Base-by-base conservation (phyloP, 2,797 vertebrate species). In the Paratrypauchen microcephalus region DNA sequence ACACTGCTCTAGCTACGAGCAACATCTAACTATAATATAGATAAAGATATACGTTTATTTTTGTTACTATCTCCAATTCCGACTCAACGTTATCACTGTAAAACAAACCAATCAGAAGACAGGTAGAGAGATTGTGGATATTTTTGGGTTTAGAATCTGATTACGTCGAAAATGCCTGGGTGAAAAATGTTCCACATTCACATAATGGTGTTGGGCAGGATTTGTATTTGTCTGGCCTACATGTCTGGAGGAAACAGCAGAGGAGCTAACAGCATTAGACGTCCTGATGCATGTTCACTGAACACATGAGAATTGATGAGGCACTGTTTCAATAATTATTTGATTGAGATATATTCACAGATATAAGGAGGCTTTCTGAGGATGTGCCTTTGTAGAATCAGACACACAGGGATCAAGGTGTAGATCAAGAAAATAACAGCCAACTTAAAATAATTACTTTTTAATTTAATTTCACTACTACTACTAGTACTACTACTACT, bases 261-360 rank as follows among this genome's bases (percentile, higher is more conserved):
- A 47, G 26, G 63, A 65, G 24, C 13, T 45, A 45, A 64, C 47
- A 19, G 41, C 24, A 30, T 65, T 65, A 65, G 63, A 65, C 24
- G 47, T 26, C 23, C 45, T 65, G 26, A 21, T 41, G 65, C 32
- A 41, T 13, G 6, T 30, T 18, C 1, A 57, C 45, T 65, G 32
- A 55, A 8, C 16, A 68, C 71, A 78, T 73, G 26, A 24, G 32
- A 13, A 79, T 73, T 69, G 69, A 55, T 64, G 45, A 26, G 69
- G 73, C 32, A 75, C 36, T 55, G 70, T 69, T 63, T 48, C 69
- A 74, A 65, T 19, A 73, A 26, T 50, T n/a, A 9, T 57, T 45
- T 55, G 67, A 76, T 26, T 60, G 60, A 74, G 73, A 73, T 59
- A 54, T 45, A 75, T 54, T n/a, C 6, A 70, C 68, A 76, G 12